Conservation (phyloP, 2,888 invertebrate genomes). For the Cryptus viduatorius region DNA sequence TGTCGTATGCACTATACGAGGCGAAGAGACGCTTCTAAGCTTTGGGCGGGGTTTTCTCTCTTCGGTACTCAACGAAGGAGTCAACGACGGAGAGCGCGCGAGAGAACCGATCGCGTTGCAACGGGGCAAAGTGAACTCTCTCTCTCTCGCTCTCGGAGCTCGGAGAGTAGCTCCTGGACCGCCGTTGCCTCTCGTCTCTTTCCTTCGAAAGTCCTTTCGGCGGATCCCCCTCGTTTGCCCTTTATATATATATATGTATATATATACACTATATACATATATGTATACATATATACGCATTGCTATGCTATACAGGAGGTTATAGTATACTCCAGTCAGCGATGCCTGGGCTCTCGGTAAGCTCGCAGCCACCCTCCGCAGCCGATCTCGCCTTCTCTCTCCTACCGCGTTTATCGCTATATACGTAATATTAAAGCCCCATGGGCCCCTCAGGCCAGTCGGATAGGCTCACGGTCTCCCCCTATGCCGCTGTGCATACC, state of each 20-base stretch:
- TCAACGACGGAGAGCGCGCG: slow-evolving; percentile 3
- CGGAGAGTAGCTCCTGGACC: slow-evolving; percentile 30
- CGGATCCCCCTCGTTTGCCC: slow-evolving; percentile 66
- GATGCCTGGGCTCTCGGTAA: slow-evolving; percentile 66
- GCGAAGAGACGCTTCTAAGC: slow-evolving; percentile 10
- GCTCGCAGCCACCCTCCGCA: slow-evolving; percentile 74
- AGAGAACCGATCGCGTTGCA: slow-evolving; percentile 37
- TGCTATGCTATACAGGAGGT: neutral
- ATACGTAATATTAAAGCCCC: slow-evolving; percentile 68
- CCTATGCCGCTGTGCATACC: slow-evolving; percentile 69
- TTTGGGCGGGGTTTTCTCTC: slow-evolving; percentile 60
- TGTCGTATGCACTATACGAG: neutral
- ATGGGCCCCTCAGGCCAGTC: slow-evolving; percentile 64
- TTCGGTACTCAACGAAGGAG: slow-evolving; percentile 39
- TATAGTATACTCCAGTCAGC: slow-evolving; percentile 29
- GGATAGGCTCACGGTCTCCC: slow-evolving; percentile 68
- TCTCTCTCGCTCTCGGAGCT: neutral
- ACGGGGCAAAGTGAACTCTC: slow-evolving; percentile 26
- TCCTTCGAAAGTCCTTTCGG: slow-evolving; percentile 79
- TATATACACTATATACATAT: too few relatives aligned
- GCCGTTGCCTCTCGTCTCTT: slow-evolving; percentile 67
- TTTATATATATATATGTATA: neutral
- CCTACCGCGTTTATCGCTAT: slow-evolving; percentile 10
- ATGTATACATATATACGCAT: neutral
- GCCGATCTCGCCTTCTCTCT: slow-evolving; percentile 65